Evolutionary conservation across 2,888 invertebrate genomes (phyloP), one percentile per base, ranked within the genome.

Genomic region (Disparrhopalites patrizii): DNA sequence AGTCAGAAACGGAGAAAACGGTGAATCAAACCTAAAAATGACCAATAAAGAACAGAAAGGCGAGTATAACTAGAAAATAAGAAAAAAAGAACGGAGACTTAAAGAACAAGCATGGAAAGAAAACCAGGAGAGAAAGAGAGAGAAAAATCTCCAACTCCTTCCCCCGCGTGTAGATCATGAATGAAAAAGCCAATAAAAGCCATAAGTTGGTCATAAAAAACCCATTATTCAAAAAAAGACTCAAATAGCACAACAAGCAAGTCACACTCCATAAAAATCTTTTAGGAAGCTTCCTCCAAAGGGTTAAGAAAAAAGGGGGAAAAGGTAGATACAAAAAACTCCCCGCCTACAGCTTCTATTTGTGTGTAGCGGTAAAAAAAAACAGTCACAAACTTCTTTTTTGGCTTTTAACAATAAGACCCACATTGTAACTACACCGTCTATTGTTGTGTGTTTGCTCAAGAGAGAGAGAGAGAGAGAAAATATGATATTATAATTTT

Each of bases 51-150:
- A n/a, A n/a, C n/a, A n/a, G n/a, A n/a, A n/a, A n/a, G n/a, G n/a
- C n/a, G n/a, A n/a, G n/a, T n/a, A n/a, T n/a, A n/a, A n/a, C n/a
- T n/a, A n/a, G n/a, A n/a, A n/a, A n/a, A n/a, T n/a, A n/a, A n/a
- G n/a, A n/a, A n/a, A n/a, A n/a, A n/a, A n/a, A n/a, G n/a, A n/a
- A n/a, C n/a, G n/a, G n/a, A n/a, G n/a, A n/a, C n/a, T n/a, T n/a
- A n/a, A n/a, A n/a, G n/a, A n/a, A n/a, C n/a, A n/a, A n/a, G n/a
- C n/a, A n/a, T n/a, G 47, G 30, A 52, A 52, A 52, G 61, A 61
- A 51, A 61, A 51, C 61, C 33, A 61, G 61, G 61, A 51, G 61
- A 52, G 52, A 61, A 61, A 61, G 36, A 31, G 30, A 31, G 33
- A 18, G 31, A 54, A 31, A 31, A 30, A n/a, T 54, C n/a, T 20